A percentile compares a stretch with the other conserved stretches of the same genome.
Conservation (phyloP, 2,113 vertebrate genomes). For the Labeo rohita region DNA sequence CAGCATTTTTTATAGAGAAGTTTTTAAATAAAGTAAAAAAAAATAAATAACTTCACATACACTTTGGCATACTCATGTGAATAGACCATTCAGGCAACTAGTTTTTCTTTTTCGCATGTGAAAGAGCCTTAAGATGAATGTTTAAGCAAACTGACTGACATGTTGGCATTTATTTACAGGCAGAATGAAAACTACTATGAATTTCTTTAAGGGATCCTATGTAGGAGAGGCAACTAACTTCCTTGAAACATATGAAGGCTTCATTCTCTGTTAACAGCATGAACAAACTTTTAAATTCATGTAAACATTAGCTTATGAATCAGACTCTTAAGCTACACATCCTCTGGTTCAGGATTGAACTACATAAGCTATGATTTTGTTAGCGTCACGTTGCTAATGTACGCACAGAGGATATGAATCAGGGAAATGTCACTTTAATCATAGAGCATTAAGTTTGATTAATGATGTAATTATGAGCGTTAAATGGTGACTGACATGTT, state of each 20-base stretch:
- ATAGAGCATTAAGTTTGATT: conserved; percentile 38
- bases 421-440: conserved; percentile 10
- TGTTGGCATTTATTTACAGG: background rate
- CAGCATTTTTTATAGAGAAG: too few relatives aligned
- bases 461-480: conserved; percentile 39
- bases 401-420: background rate
- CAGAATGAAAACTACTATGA: background rate
- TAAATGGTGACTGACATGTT: conserved; percentile 37
- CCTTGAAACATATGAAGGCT: background rate
- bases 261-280: conserved; percentile 8
- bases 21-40: background rate
- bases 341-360: background rate
- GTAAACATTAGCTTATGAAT: conserved; percentile 4
- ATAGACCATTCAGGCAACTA: background rate
- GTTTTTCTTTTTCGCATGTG: background rate
- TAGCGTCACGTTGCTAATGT: background rate
- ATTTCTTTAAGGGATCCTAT: background rate
- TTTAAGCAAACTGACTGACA: background rate
- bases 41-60: background rate
- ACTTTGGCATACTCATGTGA: background rate
- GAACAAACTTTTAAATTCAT: background rate
- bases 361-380: background rate
- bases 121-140: background rate
- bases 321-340: background rate
- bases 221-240: background rate